These are phyloP conservation scores for Drosophila prolongata DNA, from an alignment of 2,888 invertebrate genomes.

Conservation along the genomic window DNA sequence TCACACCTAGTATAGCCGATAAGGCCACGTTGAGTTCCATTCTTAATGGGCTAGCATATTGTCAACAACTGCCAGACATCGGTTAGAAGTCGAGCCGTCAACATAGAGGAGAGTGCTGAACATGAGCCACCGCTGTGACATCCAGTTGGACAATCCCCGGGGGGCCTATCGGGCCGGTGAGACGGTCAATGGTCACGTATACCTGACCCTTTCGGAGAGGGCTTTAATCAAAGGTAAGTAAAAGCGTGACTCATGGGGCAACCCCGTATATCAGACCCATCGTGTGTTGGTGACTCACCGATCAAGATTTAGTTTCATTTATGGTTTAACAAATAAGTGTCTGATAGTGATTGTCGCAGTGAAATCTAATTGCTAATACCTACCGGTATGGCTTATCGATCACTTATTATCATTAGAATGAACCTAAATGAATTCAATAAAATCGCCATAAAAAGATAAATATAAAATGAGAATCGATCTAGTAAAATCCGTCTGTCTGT, in stretches of 20 bases:
- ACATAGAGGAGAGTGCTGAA: conserved; percentile 28
- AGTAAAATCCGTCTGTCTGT: no score
- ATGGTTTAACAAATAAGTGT: neutral
- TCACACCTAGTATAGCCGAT: conserved; percentile 44
- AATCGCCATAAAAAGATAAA: no score
- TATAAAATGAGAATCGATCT: no score
- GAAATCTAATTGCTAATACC: conserved; percentile 5
- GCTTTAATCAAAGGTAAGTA: conserved; percentile 73
- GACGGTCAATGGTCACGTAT: conserved; percentile 65
- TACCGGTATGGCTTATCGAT: conserved; percentile 1
- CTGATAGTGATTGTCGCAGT: conserved; percentile 10
- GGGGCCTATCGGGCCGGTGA: conserved; percentile 74
- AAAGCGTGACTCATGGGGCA: conserved; percentile 58
- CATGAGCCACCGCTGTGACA: conserved; percentile 63
- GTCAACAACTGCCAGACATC: conserved; percentile 53
- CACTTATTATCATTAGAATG: neutral
- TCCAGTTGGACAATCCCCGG: conserved; percentile 65
- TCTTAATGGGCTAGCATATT: conserved; percentile 55
- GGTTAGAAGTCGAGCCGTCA: conserved; percentile 32
- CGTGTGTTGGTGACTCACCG: conserved; percentile 49
- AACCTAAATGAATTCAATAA: no score
- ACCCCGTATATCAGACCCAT: conserved; percentile 6
- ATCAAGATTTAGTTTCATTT: conserved; percentile 10
- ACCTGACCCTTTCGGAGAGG: conserved; percentile 56
- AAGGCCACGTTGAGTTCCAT: conserved; percentile 31